Evolutionary conservation across 1,140 invertebrate genomes (phyloP).

Genomic region (Myzus persicae): DNA sequence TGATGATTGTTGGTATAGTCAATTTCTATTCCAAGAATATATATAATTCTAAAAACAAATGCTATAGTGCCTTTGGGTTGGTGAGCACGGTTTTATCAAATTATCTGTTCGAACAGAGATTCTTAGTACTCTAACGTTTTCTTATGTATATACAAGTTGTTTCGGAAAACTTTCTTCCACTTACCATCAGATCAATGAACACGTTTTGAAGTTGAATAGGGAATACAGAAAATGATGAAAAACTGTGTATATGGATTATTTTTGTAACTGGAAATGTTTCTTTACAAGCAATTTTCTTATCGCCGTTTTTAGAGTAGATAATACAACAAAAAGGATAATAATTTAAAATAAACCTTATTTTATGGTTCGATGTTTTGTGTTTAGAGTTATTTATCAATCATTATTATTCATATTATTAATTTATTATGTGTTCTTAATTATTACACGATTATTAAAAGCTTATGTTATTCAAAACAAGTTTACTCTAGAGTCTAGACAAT

Average conservation of each 20-base stretch:
- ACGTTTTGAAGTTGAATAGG: not conserved
- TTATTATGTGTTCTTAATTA: too few relatives aligned
- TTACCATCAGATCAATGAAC: not conserved
- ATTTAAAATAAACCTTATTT: not conserved
- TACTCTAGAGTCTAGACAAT: not conserved
- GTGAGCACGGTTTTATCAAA: constrained; percentile 21
- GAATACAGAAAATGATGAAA: not conserved
- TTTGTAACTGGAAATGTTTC: not conserved
- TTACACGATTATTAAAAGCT: too few relatives aligned
- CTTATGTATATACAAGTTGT: not conserved
- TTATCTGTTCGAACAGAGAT: not conserved
- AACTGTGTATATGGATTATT: not conserved
- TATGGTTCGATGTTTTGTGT: not conserved
- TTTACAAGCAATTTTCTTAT: not conserved
- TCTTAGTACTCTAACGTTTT: not conserved
- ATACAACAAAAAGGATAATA: not conserved
- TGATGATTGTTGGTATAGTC: not conserved
- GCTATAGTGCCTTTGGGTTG: not conserved
- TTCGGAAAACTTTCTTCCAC: not conserved
- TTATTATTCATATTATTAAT: not conserved
- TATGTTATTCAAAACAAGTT: not conserved
- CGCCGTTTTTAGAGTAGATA: not conserved
- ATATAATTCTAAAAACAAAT: not conserved
- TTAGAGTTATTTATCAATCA: not conserved
- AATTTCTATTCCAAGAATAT: not conserved